phyloP scores from a whole-genome alignment of 2,888 invertebrate genomes.

The Idaea straminata region DNA sequence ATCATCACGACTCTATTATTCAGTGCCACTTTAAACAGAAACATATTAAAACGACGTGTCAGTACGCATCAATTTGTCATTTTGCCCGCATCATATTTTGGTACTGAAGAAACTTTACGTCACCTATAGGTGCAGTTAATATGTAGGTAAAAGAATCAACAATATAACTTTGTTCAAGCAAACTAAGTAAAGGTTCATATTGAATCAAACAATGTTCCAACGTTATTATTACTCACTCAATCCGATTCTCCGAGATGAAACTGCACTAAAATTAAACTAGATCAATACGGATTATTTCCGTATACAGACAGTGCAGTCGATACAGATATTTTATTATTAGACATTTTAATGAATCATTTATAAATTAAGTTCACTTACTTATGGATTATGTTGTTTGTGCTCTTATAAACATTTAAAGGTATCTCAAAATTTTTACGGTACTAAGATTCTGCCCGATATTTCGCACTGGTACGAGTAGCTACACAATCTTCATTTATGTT shows the following conservation, averaged over 20 bases:
- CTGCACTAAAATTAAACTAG: constrained; percentile 64
- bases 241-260: constrained; percentile 27
- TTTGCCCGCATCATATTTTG: constrained; percentile 40
- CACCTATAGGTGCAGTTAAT: too few species aligned
- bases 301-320: constrained; percentile 44
- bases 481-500: too few species aligned
- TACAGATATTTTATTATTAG: constrained; percentile 69
- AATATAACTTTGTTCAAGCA: too few species aligned
- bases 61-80: constrained; percentile 33
- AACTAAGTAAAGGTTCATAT: too few species aligned
- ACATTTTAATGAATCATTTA: constrained; percentile 5
- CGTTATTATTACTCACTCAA: background rate
- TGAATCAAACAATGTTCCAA: too few species aligned
- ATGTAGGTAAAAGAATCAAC: too few species aligned
- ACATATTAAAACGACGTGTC: constrained; percentile 28
- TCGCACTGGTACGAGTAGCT: too few species aligned
- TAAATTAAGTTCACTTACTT: too few species aligned
- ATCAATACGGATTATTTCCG: constrained; percentile 54
- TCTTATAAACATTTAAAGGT: background rate
- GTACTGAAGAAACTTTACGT: background rate
- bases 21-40: constrained; percentile 52
- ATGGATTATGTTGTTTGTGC: too few species aligned
- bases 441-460: too few species aligned
- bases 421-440: background rate
- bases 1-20: constrained; percentile 68